Conservation (phyloP, 1,140 invertebrate genomes). For the Bombus picipes region DNA sequence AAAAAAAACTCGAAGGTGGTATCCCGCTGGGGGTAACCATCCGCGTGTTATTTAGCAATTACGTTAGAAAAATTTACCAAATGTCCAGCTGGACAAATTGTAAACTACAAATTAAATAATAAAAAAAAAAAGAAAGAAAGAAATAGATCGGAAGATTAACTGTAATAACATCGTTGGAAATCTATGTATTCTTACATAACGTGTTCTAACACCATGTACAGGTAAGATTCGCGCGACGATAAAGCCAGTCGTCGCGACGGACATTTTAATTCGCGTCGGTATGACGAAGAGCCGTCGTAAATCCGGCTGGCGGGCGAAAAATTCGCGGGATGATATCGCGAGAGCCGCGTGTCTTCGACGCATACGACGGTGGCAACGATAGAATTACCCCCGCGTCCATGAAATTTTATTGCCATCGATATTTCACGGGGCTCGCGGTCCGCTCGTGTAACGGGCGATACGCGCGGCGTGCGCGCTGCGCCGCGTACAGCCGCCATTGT, state of each 20-base stretch:
- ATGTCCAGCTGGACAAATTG: no score
- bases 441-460: slow-evolving; percentile 41
- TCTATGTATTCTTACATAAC: background rate
- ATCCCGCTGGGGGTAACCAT: accelerated
- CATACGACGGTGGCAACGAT: slow-evolving; percentile 25
- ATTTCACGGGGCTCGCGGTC: slow-evolving; percentile 48
- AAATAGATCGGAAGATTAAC: background rate
- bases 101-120: no score
- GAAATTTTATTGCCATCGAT: slow-evolving; percentile 58
- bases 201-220: background rate
- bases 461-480: slow-evolving; percentile 6
- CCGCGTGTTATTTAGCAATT: no score
- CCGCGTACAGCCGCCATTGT: slow-evolving; percentile 36
- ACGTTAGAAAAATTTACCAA: no score
- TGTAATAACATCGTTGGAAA: background rate
- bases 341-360: slow-evolving; percentile 26
- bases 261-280: slow-evolving; percentile 32
- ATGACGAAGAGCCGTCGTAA: slow-evolving; percentile 29
- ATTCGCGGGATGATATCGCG: slow-evolving; percentile 35
- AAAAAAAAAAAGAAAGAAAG: no score
- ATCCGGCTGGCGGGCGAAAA: slow-evolving; percentile 28
- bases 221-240: slow-evolving; percentile 14
- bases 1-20: no score
- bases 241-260: background rate
- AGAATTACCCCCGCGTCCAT: slow-evolving; percentile 35